These are phyloP conservation scores for Halictus quadricinctus DNA, from an alignment of 2,888 invertebrate species.

Conservation along the genomic window DNA sequence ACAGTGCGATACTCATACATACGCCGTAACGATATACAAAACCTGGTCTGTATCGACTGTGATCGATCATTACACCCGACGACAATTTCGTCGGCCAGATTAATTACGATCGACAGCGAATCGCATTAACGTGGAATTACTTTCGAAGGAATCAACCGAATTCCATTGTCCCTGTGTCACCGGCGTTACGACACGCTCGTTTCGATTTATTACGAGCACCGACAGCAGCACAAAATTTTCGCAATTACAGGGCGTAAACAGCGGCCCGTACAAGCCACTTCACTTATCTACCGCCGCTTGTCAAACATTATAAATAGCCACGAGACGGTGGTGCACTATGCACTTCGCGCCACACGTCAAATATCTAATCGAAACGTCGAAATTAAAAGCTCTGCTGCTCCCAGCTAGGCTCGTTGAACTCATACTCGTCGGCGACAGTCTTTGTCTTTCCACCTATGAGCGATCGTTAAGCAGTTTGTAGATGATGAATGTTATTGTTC, in stretches of 20 bases:
- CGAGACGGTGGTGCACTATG: background rate
- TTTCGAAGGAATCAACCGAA: slow-evolving; percentile 12
- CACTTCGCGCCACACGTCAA: slow-evolving; percentile 20
- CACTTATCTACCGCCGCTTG: slow-evolving; percentile 55
- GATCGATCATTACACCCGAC: background rate
- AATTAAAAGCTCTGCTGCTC: slow-evolving; percentile 14
- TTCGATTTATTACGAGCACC: slow-evolving; percentile 44
- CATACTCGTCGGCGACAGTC: background rate
- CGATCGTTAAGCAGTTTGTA: background rate
- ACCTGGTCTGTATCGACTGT: background rate
- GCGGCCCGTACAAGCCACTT: slow-evolving; percentile 42
- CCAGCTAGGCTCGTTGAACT: background rate
- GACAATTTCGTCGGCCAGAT: background rate
- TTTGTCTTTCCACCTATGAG: background rate
- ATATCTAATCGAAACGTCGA: slow-evolving; percentile 10
- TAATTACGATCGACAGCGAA: background rate
- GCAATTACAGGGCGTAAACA: slow-evolving; percentile 58
- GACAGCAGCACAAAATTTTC: slow-evolving; percentile 48
- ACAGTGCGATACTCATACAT: background rate
- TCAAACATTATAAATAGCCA: slow-evolving; percentile 58
- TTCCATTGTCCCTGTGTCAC: slow-evolving; percentile 39
- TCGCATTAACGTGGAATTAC: background rate
- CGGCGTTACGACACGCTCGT: slow-evolving; percentile 26
- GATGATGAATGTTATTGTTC: background rate
- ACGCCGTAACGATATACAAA: background rate